Evolutionary conservation across 2,797 vertebrate species (phyloP), one percentile per base, ranked within the genome.

Genomic region (Naso thynnoides): DNA sequence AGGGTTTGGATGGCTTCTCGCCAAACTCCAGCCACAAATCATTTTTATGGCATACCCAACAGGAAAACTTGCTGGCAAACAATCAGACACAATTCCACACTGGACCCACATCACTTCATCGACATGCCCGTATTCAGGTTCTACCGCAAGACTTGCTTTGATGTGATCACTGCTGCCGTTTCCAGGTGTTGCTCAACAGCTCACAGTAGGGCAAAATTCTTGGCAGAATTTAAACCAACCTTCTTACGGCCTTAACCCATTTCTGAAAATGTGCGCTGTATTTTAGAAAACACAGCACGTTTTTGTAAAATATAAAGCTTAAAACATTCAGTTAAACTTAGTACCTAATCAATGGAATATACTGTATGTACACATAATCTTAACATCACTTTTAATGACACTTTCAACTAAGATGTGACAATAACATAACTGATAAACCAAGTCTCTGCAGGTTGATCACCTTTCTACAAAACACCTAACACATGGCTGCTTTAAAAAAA

Each of bases 151-250:
- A 23, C 9, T 54, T 0, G n/a, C 56, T 70, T 54, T 66, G 55
- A 76, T 63, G 26, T 31, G 48, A 39, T 61, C 23, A 31, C 55
- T 72, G 16, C 49, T 65, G 61, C 56, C 24, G n/a, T 54, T 65
- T 70, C 50, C 42, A 73, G 73, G 72, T 60, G 47, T 82, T 68
- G 33, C 67, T 73, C 49, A 79, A 77, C 39, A 47, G 33, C 27
- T 56, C 26, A 33, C 31, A 49, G 8, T n/a, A 9, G 33, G 31
- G 58, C 39, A 72, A 39, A 15, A 41, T 55, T 70, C 76, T 67
- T 71, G 48, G 66, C 74, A 61, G 65, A 8, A 53, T 45, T 74
- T 48, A 49, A 60, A 53, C 41, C 41, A 21, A 48, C 2, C 31
- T 41, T 69, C 56, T 26, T 14, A 29, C 24, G 21, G 41, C 38